Base-by-base conservation (phyloP, 2,888 invertebrate species). In the Xestoiulus laeticollis region DNA sequence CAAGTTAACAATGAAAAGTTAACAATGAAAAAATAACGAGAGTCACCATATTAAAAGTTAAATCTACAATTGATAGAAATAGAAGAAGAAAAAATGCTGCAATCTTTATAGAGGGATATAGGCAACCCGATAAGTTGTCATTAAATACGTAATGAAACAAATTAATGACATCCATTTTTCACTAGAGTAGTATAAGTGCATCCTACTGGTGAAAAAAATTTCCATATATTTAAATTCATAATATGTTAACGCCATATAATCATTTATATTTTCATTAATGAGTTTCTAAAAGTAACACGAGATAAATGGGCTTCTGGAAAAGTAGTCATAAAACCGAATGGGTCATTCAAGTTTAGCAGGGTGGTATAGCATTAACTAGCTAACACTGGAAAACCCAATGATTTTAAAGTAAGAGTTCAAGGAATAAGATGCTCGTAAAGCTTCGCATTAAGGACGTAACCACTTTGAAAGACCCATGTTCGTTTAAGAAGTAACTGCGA, bases 401-500 rank as follows among this genome's bases (percentile, higher is more conserved):
- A 68, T 68, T 68, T 68, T 68, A 22, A 5, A 68, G n/a, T 22
- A 5, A 68, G 68, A 68, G 68, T 68, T 68, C 26, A 68, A 68
- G 68, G 26, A 26, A 22, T 68, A 26, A 68, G 26, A 68, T 10
- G 68, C 68, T 68, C 68, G 68, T 68, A 68, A 68, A 68, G 68
- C 68, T 26, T 10, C 10, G 26, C 26, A 26, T 26, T 26, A 68
- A 68, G 22, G 68, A 68, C 68, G 68, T 68, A 68, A 68, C 68
- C 68, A 68, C 68, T 22, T 68, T 68, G 22, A 68, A n/a, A 68
- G 68, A 68, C 12, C 68, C 68, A 22, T 68, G 68, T 68, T 68
- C 68, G 68, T 26, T 68, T 68, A 68, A 68, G 68, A 68, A 68
- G 68, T 68, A 68, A 68, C 68, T 19, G 26, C 68, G 68, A 68